Conservation (phyloP, 1,140 invertebrate genomes). For the Hormaphis cornu region DNA sequence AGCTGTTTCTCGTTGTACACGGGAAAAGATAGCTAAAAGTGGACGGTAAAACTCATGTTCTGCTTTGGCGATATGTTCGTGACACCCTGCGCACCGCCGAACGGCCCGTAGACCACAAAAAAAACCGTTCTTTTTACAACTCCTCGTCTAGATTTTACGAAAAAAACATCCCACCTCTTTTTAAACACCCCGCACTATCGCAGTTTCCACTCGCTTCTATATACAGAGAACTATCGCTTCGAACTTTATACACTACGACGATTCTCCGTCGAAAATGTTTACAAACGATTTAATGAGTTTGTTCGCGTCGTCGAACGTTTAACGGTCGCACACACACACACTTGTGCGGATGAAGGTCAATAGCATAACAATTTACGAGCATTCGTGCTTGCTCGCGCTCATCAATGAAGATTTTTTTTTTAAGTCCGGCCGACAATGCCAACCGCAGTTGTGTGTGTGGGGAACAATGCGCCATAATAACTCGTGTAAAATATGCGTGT, state of each 20-base stretch:
- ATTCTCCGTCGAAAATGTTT: neutral
- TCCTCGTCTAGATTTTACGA: no score
- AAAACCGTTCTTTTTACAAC: no score
- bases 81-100: no score
- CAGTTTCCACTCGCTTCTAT: no score
- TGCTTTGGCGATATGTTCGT: no score
- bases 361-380: neutral
- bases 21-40: no score
- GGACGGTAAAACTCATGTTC: no score
- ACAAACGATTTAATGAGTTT: neutral
- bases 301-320: neutral
- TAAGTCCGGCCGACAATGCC: neutral
- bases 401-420: slow-evolving; percentile 7
- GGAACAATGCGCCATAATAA: neutral
- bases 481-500: neutral
- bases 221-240: no score
- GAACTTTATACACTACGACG: no score
- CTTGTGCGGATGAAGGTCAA: slow-evolving; percentile 3
- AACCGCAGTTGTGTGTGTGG: neutral
- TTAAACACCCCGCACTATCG: neutral
- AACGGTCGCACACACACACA: neutral
- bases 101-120: no score
- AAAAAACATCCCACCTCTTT: no score
- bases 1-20: no score
- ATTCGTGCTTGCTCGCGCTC: neutral